Conservation (phyloP, 2,113 vertebrate genomes). For the Caranx melampygus region DNA sequence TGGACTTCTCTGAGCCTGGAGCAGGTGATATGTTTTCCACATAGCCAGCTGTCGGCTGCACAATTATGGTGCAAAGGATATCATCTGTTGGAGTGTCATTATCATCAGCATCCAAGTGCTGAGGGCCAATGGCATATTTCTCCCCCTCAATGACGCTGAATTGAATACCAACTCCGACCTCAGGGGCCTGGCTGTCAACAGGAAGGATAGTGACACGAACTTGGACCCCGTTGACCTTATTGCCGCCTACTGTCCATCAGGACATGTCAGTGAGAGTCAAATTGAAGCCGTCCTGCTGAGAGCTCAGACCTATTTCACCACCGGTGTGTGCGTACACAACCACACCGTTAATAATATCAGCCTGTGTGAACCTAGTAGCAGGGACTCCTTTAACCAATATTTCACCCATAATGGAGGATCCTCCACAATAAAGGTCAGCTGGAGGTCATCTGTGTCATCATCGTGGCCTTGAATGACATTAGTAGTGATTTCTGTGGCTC, state of each 20-base stretch:
- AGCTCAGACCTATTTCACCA: constrained; percentile 90
- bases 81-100: constrained; percentile 89
- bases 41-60: constrained; percentile 91
- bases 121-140: constrained; percentile 84
- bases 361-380: constrained; percentile 89
- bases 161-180: constrained; percentile 84
- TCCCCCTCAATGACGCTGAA: constrained; percentile 90
- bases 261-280: constrained; percentile 92
- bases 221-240: constrained; percentile 86
- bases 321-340: constrained; percentile 91
- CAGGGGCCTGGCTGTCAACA: constrained; percentile 91
- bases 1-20: constrained; percentile 96
- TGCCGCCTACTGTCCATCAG: constrained; percentile 89
- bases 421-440: constrained; percentile 92
- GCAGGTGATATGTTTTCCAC: constrained; percentile 95
- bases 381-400: constrained; percentile 89
- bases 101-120: constrained; percentile 88
- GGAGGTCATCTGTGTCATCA: constrained; percentile 89
- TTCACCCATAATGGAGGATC: constrained; percentile 86
- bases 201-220: constrained; percentile 92
- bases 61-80: constrained; percentile 92
- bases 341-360: constrained; percentile 90
- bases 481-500: constrained; percentile 91
- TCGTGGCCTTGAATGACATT: constrained; percentile 88
- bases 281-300: constrained; percentile 90